These are phyloP conservation scores for Trichosurus vulpecula DNA, from an alignment of 2,797 vertebrate genomes.

Conservation along the genomic window DNA sequence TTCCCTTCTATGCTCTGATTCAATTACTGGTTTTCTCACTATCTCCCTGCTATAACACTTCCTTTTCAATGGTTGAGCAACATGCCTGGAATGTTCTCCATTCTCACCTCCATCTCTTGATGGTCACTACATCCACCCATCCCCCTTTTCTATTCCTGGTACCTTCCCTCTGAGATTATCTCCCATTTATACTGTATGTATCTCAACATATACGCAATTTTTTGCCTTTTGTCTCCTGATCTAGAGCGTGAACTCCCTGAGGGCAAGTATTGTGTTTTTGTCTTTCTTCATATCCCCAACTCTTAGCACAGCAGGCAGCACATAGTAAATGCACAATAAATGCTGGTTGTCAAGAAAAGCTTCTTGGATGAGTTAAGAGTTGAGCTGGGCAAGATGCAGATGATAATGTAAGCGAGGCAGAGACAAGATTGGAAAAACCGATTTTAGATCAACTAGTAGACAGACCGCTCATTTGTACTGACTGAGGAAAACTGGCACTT, in stretches of 20 bases:
- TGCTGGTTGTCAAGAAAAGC: not conserved
- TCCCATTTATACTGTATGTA: not conserved
- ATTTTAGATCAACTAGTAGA: not conserved
- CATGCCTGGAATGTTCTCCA: not conserved
- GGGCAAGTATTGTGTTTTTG: not conserved
- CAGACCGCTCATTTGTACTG: not conserved
- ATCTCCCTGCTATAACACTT: not conserved
- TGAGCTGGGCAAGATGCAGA: not conserved
- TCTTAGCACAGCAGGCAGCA: not conserved
- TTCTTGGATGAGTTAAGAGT: not conserved
- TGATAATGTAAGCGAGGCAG: not conserved
- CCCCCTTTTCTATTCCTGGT: not conserved
- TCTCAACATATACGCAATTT: too few relatives aligned
- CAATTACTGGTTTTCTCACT: not conserved
- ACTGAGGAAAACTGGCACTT: not conserved
- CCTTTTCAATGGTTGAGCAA: not conserved
- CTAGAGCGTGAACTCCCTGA: not conserved
- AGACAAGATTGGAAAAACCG: not conserved
- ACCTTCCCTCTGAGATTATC: not conserved
- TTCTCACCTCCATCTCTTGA: not conserved
- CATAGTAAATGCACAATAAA: not conserved
- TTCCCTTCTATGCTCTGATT: not conserved
- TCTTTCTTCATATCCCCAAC: not conserved
- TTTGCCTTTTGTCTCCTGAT: not conserved
- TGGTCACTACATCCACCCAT: not conserved